Conservation (phyloP, 2,113 vertebrate genomes). For the Micronycteris hirsuta region DNA sequence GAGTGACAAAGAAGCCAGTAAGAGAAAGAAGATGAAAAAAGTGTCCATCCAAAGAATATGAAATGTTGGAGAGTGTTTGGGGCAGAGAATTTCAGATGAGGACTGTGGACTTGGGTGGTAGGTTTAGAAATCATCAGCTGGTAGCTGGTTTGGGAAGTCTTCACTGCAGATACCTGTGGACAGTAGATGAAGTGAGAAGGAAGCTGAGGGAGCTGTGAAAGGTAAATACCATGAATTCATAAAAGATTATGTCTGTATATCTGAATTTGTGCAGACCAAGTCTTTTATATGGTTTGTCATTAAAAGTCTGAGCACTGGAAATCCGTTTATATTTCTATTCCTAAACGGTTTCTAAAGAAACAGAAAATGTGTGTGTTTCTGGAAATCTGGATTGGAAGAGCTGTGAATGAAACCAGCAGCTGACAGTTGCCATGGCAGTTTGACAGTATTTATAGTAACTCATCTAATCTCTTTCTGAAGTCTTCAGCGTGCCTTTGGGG, state of each 20-base stretch:
- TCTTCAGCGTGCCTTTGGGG: background rate
- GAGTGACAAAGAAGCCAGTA: background rate
- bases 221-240: background rate
- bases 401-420: background rate
- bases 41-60: background rate
- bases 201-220: background rate
- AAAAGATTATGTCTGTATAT: background rate
- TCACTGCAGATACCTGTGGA: background rate
- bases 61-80: background rate
- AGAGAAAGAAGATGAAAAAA: background rate
- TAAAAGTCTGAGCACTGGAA: background rate
- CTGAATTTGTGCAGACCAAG: background rate
- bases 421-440: background rate
- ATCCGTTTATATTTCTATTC: constrained; percentile 36
- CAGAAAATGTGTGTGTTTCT: constrained; percentile 13
- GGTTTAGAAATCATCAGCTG: background rate
- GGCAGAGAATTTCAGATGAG: background rate
- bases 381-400: background rate
- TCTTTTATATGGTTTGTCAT: background rate
- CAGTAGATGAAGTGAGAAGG: background rate
- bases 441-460: background rate
- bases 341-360: background rate
- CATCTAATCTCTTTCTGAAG: constrained; percentile 30
- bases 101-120: background rate
- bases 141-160: background rate